Percentiles rank a stretch among this genome's conserved stretches.
Evolutionary conservation across 37 sponge, comb jelly and placozoan species (phyloP).

Genomic region (Hormiphora californensis): DNA sequence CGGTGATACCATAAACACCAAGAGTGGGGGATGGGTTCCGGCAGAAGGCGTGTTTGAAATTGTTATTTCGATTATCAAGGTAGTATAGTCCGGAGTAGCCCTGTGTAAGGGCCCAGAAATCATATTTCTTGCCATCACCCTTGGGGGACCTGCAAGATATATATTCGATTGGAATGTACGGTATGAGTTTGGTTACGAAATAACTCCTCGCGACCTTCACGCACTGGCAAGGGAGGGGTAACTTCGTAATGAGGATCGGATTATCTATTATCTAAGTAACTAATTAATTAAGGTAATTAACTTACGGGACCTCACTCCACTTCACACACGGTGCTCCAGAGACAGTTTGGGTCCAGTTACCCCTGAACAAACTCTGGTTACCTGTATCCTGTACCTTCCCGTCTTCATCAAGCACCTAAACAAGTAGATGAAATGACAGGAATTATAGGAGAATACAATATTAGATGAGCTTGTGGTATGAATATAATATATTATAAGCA

Average conservation of each 20-base stretch:
- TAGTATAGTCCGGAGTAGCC: background rate
- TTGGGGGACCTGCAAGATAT: too few relatives aligned
- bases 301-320: conserved; percentile 7
- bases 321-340: background rate
- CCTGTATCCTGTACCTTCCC: background rate
- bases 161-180: too few relatives aligned
- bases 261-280: too few relatives aligned
- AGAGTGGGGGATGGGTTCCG: conserved; percentile 7
- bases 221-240: too few relatives aligned
- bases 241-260: too few relatives aligned
- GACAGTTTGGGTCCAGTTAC: background rate
- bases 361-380: background rate
- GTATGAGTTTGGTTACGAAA: too few relatives aligned
- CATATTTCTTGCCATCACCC: too few relatives aligned
- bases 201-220: too few relatives aligned
- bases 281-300: background rate
- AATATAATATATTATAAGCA: background rate
- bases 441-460: too few relatives aligned
- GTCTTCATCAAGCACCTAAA: background rate
- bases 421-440: too few relatives aligned
- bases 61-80: background rate
- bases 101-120: background rate
- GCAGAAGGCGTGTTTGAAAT: background rate
- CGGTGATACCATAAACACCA: background rate
- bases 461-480: too few relatives aligned